These are phyloP conservation scores for Leptestheria dahalacensis DNA, from an alignment of 1,140 invertebrate species.

Conservation along the genomic window DNA sequence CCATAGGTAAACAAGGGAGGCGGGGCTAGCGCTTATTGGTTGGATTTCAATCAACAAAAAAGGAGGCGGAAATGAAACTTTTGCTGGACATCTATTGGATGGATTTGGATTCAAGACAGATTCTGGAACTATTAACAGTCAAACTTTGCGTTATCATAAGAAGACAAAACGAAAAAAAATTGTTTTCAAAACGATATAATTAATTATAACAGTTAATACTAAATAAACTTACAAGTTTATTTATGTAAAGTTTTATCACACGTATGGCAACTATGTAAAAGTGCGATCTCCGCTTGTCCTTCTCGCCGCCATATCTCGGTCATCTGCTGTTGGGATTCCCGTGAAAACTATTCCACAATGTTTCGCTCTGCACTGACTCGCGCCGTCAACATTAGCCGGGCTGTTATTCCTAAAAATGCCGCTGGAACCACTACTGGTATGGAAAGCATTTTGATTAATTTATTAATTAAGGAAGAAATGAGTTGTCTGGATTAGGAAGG, in stretches of 20 bases:
- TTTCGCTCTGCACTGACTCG: neutral
- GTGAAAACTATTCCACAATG: neutral
- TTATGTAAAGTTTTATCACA: too few relatives aligned
- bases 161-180: too few relatives aligned
- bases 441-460: neutral
- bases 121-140: too few relatives aligned
- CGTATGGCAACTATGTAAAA: too few relatives aligned
- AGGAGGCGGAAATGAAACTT: neutral
- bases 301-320: neutral
- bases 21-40: neutral
- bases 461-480: neutral
- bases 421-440: neutral
- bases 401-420: neutral
- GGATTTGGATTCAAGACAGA: too few relatives aligned
- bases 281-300: neutral
- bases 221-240: too few relatives aligned
- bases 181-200: too few relatives aligned
- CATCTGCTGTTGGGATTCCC: neutral
- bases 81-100: neutral
- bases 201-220: too few relatives aligned
- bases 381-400: neutral
- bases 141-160: too few relatives aligned
- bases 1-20: too few relatives aligned
- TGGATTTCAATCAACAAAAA: neutral
- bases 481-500: neutral